Evolutionary conservation across 2,797 vertebrate genomes (phyloP).

Genomic region (Premnoplex brunnescens): DNA sequence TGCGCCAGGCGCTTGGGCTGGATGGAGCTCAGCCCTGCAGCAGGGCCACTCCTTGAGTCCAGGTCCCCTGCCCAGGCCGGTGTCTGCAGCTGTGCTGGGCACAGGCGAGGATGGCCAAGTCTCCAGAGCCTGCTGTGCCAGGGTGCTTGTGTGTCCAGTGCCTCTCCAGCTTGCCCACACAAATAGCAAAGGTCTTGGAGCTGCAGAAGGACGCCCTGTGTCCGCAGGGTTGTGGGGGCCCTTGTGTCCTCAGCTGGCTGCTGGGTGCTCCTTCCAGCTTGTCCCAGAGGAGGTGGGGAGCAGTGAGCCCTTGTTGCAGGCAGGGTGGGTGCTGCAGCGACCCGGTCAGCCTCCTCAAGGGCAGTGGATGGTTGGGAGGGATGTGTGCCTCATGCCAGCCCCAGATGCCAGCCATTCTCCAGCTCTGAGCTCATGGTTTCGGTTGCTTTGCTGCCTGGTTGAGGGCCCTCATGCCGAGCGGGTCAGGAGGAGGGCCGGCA

Average conservation of each 20-base stretch:
- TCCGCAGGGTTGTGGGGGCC: neutral
- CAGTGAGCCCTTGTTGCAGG: neutral
- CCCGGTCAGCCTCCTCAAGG: conserved; percentile 21
- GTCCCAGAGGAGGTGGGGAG: neutral
- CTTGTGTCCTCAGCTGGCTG: neutral
- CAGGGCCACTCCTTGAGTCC: neutral
- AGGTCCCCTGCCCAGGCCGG: accelerated
- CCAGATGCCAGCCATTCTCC: conserved; percentile 60
- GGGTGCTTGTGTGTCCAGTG: neutral
- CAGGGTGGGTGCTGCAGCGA: neutral
- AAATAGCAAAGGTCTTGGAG: neutral
- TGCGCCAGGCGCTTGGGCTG: neutral
- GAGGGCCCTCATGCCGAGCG: conserved; percentile 37
- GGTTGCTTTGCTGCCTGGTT: neutral
- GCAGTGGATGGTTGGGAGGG: neutral
- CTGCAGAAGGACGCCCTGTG: neutral
- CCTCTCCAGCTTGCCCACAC: neutral
- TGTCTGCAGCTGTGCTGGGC: neutral
- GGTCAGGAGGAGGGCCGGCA: conserved; percentile 1
- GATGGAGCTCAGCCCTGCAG: neutral
- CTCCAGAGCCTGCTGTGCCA: neutral
- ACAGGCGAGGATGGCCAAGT: accelerated
- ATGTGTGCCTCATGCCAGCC: conserved; percentile 12
- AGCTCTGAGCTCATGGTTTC: conserved; percentile 62
- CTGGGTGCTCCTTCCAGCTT: neutral